phyloP scores from a whole-genome alignment of 1,140 invertebrate genomes.

The Cydia strobilella region DNA sequence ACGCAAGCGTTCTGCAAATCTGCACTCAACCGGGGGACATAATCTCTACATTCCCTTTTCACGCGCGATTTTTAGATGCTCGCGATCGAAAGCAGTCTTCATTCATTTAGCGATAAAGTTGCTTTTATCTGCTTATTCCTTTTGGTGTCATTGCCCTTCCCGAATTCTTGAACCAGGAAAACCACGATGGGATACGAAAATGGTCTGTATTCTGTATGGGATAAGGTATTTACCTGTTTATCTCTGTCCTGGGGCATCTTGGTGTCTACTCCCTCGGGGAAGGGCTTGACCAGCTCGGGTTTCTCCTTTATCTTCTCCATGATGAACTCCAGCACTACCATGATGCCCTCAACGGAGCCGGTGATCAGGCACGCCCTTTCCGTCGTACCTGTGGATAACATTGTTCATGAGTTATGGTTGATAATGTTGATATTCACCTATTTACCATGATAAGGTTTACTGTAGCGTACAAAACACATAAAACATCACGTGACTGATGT shows the following conservation, averaged over 20 bases:
- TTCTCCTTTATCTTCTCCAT: slow-evolving; percentile 99
- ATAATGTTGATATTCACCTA: background rate
- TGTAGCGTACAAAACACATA: slow-evolving; percentile 1
- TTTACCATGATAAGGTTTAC: background rate
- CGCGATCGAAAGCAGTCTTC: background rate
- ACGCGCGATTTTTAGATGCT: background rate
- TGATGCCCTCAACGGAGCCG: slow-evolving; percentile 95
- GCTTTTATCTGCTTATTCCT: background rate
- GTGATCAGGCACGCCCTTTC: slow-evolving; percentile 98
- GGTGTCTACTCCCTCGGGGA: slow-evolving; percentile 84
- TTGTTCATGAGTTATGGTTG: background rate
- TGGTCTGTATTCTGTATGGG: background rate
- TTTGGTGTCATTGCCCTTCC: background rate
- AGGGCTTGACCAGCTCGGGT: slow-evolving; percentile 93
- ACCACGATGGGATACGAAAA: background rate
- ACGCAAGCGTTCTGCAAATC: background rate
- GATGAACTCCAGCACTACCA: slow-evolving; percentile 96
- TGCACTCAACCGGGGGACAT: background rate
- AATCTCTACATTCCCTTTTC: slow-evolving; percentile 7
- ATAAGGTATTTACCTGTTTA: slow-evolving; percentile 82
- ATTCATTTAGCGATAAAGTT: background rate
- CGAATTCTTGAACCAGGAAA: slow-evolving; percentile 1
- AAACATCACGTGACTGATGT: slow-evolving; percentile 5
- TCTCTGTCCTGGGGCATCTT: slow-evolving; percentile 89
- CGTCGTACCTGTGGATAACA: slow-evolving; percentile 88